Base-by-base conservation (phyloP, 2,888 invertebrate species). In the Deilephila porcellus region DNA sequence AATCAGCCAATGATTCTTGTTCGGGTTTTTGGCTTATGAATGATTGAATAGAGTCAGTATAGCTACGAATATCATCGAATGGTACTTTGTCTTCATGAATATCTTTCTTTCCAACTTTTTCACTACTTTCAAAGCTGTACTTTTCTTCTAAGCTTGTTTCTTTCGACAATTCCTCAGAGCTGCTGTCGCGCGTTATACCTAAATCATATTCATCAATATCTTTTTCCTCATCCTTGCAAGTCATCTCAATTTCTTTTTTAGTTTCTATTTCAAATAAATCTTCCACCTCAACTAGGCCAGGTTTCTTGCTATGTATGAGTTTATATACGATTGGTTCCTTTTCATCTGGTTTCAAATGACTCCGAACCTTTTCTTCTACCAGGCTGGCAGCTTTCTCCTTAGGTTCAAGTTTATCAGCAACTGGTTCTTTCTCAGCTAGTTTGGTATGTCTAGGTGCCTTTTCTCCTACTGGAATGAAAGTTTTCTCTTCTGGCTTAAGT, bases 71-170 rank as follows among this genome's bases (percentile, higher is more conserved):
- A 45, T 81, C 81, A 60, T 81, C 81, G 7, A 73, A 76, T 32
- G 74, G 45, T n/a, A 60, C 71, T 77, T 76, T 76, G 14, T 75
- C 74, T 34, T 76, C 76, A 25, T 73, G 75, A 6, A 72, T 76
- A 52, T 17, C 63, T 79, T 84, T 86, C 74, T 86, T 88, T 71
- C 86, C 86, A 6, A 84, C 81, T 81, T 94, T 94, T 85, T 93
- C 93, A 71, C 86, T 86, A 71, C 88, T 85, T 86, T 94, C 92
- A 82, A 83, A 92, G 80, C 92, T 91, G 73, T 92, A 88, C 83
- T 94, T 94, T 84, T 94, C 94, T 86, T 94, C 94, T 76, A 92
- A 86, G 74, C 92, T 94, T 2, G 87, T 82, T 86, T 94, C 93
- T 82, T 89, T 93, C 1, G 91, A 93, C 19, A 91, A 80, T 74